phyloP scores from a whole-genome alignment of 2,113 vertebrate genomes.

The Cyprinus carpio region DNA sequence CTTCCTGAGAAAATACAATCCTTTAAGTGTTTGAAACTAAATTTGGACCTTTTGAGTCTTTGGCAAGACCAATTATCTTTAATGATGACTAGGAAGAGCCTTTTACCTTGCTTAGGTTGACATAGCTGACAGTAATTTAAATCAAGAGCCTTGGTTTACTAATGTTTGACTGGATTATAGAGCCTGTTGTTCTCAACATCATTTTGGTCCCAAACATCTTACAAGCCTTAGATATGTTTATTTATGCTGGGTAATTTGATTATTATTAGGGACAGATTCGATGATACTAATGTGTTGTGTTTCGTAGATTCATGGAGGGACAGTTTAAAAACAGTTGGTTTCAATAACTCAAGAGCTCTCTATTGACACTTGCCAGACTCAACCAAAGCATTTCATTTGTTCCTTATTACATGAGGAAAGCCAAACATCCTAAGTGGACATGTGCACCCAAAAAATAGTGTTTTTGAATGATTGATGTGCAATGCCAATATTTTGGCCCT shows the following conservation, averaged over 20 bases:
- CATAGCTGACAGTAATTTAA: not conserved
- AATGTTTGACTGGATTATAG: not conserved
- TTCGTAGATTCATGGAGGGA: not conserved
- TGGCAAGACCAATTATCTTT: not conserved
- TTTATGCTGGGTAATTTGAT: not conserved
- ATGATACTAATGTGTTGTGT: not conserved
- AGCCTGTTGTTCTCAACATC: not conserved
- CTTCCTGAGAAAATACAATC: not conserved
- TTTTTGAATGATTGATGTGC: not conserved
- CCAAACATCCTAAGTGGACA: not conserved
- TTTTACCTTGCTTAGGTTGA: not conserved
- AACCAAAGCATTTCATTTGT: no score
- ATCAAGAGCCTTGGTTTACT: not conserved
- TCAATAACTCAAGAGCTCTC: not conserved
- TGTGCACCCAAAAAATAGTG: not conserved
- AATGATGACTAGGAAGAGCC: not conserved
- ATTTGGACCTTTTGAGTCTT: not conserved
- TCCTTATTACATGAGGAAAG: not conserved
- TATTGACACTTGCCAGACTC: not conserved
- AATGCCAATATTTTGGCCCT: not conserved
- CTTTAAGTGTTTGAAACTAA: not conserved
- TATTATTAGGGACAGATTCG: not conserved
- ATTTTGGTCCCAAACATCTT: not conserved
- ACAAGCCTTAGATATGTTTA: not conserved
- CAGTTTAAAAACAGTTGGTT: not conserved